phyloP scores from a whole-genome alignment of 2,888 invertebrate genomes.

The Amphipoea lucens region DNA sequence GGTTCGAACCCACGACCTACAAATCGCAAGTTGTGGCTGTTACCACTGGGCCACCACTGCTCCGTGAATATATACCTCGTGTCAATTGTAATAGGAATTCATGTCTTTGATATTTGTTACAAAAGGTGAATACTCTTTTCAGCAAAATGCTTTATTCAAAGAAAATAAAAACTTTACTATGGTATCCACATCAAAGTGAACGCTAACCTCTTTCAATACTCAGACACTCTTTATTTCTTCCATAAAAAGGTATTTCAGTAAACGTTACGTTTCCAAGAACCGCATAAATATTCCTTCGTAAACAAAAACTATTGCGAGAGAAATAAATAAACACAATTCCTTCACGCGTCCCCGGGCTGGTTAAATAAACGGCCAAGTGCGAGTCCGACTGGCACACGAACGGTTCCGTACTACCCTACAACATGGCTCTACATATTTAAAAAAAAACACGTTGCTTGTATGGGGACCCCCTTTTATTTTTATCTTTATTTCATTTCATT shows the following conservation, averaged over 20 bases:
- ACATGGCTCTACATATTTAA: not conserved
- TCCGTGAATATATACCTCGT: not conserved
- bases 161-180: slow-evolving; percentile 24
- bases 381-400: not conserved
- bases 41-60: no score
- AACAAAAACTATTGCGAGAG: slow-evolving; percentile 68
- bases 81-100: not conserved
- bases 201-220: slow-evolving; percentile 33
- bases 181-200: slow-evolving; percentile 44
- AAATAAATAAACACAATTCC: slow-evolving; percentile 72
- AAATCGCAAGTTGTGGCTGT: no score
- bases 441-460: not conserved
- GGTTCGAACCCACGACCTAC: no score
- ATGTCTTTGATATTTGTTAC: not conserved
- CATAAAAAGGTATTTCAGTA: slow-evolving; percentile 35
- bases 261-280: slow-evolving; percentile 37
- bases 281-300: slow-evolving; percentile 57
- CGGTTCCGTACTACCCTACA: not conserved
- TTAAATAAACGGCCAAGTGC: slow-evolving; percentile 62
- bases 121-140: no score
- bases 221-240: slow-evolving; percentile 22
- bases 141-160: not conserved
- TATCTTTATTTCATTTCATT: not conserved
- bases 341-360: slow-evolving; percentile 66
- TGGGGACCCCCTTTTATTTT: not conserved